Conservation (phyloP, 2,113 vertebrate genomes). For the Seriola aureovittata region DNA sequence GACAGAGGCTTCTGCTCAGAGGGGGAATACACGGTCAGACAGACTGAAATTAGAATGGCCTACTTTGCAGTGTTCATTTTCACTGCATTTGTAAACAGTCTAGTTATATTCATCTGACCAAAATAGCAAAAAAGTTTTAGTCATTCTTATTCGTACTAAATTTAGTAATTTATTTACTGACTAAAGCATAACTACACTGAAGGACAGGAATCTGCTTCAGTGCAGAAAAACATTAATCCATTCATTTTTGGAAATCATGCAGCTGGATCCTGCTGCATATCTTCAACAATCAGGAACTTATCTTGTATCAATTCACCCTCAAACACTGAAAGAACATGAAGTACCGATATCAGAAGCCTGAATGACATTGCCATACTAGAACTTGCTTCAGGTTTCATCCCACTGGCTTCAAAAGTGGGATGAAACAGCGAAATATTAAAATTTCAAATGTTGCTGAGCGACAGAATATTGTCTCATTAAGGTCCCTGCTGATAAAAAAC, state of each 20-base stretch:
- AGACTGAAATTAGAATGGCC: conserved; percentile 50
- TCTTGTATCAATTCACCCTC: neutral
- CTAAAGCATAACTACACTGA: neutral
- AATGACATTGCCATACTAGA: neutral
- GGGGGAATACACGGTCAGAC: conserved; percentile 30
- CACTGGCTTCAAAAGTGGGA: neutral
- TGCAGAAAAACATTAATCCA: neutral
- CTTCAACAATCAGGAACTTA: neutral
- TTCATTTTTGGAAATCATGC: neutral
- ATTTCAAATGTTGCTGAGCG: neutral
- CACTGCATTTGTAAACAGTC: conserved; percentile 24
- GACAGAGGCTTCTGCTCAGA: conserved; percentile 29
- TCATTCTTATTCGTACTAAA: neutral
- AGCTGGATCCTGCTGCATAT: neutral
- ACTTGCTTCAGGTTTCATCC: conserved; percentile 4
- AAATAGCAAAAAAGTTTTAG: conserved; percentile 10
- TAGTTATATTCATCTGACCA: conserved; percentile 25
- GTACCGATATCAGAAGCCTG: neutral
- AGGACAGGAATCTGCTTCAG: neutral
- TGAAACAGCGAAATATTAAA: conserved; percentile 1
- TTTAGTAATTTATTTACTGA: neutral
- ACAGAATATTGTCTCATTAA: neutral
- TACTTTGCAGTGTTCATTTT: conserved; percentile 48
- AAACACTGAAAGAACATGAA: neutral
- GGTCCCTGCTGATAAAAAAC: conserved; percentile 1